Percentiles rank a stretch among this genome's conserved stretches.
phyloP scores from a whole-genome alignment of 2,797 vertebrate genomes.

The Paratrypauchen microcephalus region DNA sequence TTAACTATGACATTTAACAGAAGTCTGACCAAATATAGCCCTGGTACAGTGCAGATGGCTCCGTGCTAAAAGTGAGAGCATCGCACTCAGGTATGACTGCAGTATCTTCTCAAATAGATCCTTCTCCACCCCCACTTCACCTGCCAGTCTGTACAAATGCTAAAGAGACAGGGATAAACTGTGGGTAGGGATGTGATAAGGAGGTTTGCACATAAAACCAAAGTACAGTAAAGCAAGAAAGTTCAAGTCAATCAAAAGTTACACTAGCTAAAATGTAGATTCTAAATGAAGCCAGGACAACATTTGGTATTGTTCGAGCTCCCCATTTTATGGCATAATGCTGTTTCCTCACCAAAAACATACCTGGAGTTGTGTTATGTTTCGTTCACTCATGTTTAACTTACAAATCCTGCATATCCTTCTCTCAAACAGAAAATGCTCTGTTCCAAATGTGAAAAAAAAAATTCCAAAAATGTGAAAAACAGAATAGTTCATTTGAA shows the following conservation, averaged over 20 bases:
- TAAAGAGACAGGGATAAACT: neutral
- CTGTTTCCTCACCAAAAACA: too few species aligned
- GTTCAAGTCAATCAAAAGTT: neutral
- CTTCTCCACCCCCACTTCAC: conserved; percentile 25
- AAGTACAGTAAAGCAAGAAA: neutral
- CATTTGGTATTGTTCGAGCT: too few species aligned
- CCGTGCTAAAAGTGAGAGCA: conserved; percentile 24
- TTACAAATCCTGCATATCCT: too few species aligned
- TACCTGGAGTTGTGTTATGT: too few species aligned
- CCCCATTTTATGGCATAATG: too few species aligned
- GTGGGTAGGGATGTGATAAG: too few species aligned
- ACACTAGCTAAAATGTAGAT: neutral
- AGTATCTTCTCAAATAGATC: conserved; percentile 21
- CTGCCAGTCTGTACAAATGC: conserved; percentile 31
- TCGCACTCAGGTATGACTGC: conserved; percentile 28
- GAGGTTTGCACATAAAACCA: neutral
- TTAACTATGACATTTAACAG: conserved; percentile 6
- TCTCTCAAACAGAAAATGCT: too few species aligned
- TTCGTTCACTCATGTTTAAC: too few species aligned
- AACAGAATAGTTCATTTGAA: too few species aligned
- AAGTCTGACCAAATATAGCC: conserved; percentile 6
- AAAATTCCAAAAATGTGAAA: too few species aligned
- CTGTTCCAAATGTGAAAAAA: too few species aligned
- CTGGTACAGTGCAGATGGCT: conserved; percentile 13
- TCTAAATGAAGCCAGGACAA: neutral